These are phyloP conservation scores for Muscicapa comitata DNA, from an alignment of 2,797 vertebrate genomes.

Conservation along the genomic window DNA sequence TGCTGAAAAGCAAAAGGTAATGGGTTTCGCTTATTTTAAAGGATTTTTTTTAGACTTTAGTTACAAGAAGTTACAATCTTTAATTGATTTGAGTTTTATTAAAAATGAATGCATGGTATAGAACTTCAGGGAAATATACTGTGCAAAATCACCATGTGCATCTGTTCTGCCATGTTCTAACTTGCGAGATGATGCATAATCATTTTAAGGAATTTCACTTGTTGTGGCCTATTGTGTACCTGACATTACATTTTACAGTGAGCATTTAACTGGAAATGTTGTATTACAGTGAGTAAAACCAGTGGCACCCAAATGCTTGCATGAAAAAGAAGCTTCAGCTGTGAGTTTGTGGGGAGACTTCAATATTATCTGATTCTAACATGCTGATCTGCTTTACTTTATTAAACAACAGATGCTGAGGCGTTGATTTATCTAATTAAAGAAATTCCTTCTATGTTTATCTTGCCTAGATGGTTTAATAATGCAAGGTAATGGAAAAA, in stretches of 20 bases:
- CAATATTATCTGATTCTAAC: constrained; percentile 29
- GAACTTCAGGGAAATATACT: background rate
- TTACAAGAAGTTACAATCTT: background rate
- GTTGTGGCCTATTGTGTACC: background rate
- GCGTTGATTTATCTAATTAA: constrained; percentile 58
- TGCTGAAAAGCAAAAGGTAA: background rate
- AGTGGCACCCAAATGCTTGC: background rate
- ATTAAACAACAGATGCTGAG: constrained; percentile 46
- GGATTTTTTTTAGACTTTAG: background rate
- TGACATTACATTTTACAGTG: background rate
- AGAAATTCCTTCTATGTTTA: constrained; percentile 67
- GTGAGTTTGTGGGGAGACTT: constrained; percentile 41
- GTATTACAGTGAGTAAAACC: constrained; percentile 7
- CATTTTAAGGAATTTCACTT: constrained; percentile 32
- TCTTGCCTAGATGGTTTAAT: constrained; percentile 40
- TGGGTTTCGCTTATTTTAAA: background rate
- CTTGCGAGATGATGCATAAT: constrained; percentile 18
- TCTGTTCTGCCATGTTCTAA: constrained; percentile 12
- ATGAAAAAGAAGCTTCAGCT: background rate
- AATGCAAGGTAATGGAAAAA: constrained; percentile 59
- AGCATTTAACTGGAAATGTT: background rate
- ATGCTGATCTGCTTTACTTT: constrained; percentile 43
- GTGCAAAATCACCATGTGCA: background rate
- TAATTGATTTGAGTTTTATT: background rate
- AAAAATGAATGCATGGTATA: background rate